A percentile compares a stretch with the other conserved stretches of the same genome.
These are phyloP conservation scores for Eumaeus atala DNA, from an alignment of 1,140 invertebrate genomes.

Conservation along the genomic window DNA sequence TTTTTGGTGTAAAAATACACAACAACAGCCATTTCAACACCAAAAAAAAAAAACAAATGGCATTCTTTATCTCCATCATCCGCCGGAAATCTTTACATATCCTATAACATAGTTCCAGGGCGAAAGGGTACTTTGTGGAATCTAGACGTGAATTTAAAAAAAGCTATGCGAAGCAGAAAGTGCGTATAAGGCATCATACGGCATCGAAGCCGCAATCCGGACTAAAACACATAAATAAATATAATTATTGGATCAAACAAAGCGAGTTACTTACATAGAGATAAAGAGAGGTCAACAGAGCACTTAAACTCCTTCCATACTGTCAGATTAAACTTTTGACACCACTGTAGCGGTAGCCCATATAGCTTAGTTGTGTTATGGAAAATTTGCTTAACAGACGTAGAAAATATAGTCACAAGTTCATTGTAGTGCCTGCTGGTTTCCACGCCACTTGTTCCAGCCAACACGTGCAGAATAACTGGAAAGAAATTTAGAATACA, in stretches of 20 bases:
- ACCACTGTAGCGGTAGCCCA: slow-evolving; percentile 79
- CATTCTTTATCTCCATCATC: too few relatives aligned
- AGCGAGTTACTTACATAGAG: slow-evolving; percentile 43
- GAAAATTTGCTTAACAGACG: slow-evolving; percentile 83
- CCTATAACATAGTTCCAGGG: too few relatives aligned
- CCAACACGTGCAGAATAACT: slow-evolving; percentile 82
- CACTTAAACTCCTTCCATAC: slow-evolving; percentile 84
- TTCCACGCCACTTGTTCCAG: slow-evolving; percentile 75
- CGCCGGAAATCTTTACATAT: too few relatives aligned
- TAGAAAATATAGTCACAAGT: slow-evolving; percentile 75
- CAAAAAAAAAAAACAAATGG: too few relatives aligned
- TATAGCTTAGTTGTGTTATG: slow-evolving; percentile 81
- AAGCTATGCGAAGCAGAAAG: too few relatives aligned
- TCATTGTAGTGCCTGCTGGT: slow-evolving; percentile 48
- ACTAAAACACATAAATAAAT: slow-evolving; percentile 10
- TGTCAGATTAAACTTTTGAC: slow-evolving; percentile 77
- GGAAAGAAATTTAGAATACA: slow-evolving; percentile 31
- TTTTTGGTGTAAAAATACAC: too few relatives aligned
- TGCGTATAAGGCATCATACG: too few relatives aligned
- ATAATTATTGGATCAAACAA: too few relatives aligned
- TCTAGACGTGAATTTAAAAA: too few relatives aligned
- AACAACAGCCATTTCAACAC: too few relatives aligned
- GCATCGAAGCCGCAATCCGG: too few relatives aligned
- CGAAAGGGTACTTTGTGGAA: too few relatives aligned
- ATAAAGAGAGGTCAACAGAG: slow-evolving; percentile 78